These are phyloP conservation scores for Folsomia candida DNA, from an alignment of 2,888 invertebrate genomes.

Conservation along the genomic window DNA sequence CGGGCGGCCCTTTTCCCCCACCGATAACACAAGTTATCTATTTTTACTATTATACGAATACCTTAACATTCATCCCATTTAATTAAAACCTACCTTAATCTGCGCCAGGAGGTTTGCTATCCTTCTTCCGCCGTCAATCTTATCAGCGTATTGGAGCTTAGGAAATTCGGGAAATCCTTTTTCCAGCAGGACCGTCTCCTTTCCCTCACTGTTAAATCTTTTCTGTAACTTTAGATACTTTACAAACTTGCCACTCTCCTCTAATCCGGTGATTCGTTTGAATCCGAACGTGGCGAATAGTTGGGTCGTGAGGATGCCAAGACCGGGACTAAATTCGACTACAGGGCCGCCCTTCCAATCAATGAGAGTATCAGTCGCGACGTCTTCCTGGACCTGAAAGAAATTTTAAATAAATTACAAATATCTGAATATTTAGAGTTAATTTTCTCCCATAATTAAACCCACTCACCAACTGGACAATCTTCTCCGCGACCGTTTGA, in stretches of 20 bases:
- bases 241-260: slow-evolving; percentile 58
- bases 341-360: slow-evolving; percentile 51
- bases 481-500: slow-evolving; percentile 15
- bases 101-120: slow-evolving; percentile 20
- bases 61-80: background rate
- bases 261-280: slow-evolving; percentile 62
- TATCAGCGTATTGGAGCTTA: slow-evolving; percentile 35
- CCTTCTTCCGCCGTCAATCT: slow-evolving; percentile 29
- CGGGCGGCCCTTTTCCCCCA: too few relatives aligned
- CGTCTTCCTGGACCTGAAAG: background rate
- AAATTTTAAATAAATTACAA: background rate
- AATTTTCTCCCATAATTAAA: background rate
- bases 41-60: too few relatives aligned
- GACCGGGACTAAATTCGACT: slow-evolving; percentile 70
- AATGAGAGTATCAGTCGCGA: slow-evolving; percentile 20
- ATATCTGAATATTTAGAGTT: background rate
- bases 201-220: background rate
- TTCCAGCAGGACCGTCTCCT: slow-evolving; percentile 15
- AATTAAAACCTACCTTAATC: background rate
- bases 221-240: slow-evolving; percentile 42
- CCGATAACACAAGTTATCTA: too few relatives aligned
- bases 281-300: slow-evolving; percentile 58
- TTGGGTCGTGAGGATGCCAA: slow-evolving; percentile 64
- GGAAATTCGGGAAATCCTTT: slow-evolving; percentile 18
- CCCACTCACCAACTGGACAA: slow-evolving; percentile 14